phyloP scores from a whole-genome alignment of 2,888 invertebrate species.

The Osmoderma eremita region DNA sequence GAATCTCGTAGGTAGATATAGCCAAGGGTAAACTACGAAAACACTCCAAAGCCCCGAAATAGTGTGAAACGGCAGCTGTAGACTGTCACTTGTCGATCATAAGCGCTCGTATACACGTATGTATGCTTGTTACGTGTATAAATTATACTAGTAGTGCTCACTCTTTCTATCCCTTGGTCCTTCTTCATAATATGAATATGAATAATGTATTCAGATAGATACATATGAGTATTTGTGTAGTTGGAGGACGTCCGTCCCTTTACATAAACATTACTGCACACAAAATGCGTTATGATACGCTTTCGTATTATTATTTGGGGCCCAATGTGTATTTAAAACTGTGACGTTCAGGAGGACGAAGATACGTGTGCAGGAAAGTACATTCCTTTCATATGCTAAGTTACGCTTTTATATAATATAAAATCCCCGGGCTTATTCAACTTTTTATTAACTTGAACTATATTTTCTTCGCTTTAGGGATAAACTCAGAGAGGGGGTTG shows the following conservation, averaged over 20 bases:
- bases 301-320: conserved; percentile 62
- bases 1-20: conserved; percentile 47
- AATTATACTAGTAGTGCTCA: conserved; percentile 17
- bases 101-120: conserved; percentile 51
- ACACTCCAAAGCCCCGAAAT: conserved; percentile 59
- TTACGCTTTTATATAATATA: conserved; percentile 30
- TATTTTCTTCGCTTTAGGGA: conserved; percentile 31
- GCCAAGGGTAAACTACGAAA: conserved; percentile 54
- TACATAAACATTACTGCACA: conserved; percentile 57
- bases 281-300: conserved; percentile 61
- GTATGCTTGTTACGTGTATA: too few species aligned
- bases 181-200: conserved; percentile 58
- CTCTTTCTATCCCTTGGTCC: conserved; percentile 54
- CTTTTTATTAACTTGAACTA: conserved; percentile 37
- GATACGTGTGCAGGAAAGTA: conserved; percentile 56
- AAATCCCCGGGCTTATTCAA: conserved; percentile 26
- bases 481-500: conserved; percentile 20
- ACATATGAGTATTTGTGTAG: conserved; percentile 20
- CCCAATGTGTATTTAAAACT: conserved; percentile 62
- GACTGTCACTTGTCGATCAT: conserved; percentile 65
- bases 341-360: conserved; percentile 60
- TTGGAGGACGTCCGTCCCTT: conserved; percentile 52
- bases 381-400: conserved; percentile 61
- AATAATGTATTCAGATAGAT: conserved; percentile 57
- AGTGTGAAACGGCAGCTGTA: conserved; percentile 64